Conservation (phyloP, 2,113 vertebrate species). For the Cathartes aura region DNA sequence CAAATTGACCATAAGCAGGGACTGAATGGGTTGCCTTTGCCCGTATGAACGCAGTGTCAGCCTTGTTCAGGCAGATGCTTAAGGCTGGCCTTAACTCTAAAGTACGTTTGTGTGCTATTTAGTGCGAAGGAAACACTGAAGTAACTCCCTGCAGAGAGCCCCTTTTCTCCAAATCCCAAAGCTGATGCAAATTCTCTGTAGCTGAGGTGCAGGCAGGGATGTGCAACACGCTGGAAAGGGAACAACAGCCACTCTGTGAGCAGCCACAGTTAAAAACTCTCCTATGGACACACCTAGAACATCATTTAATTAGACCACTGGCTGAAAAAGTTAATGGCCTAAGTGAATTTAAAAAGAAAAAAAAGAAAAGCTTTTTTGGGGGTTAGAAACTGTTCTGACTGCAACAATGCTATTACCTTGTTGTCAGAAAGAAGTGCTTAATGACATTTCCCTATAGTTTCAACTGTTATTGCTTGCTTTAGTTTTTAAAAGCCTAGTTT, state of each 20-base stretch:
- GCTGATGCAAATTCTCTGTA: neutral
- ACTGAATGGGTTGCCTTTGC: neutral
- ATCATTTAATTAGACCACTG: neutral
- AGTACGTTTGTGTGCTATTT: neutral
- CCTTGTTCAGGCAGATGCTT: neutral
- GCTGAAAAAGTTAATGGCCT: neutral
- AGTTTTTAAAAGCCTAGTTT: neutral
- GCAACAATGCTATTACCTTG: neutral
- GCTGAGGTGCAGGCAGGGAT: neutral
- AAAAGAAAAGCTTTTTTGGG: rapidly evolving
- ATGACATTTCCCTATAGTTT: neutral
- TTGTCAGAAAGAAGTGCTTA: neutral
- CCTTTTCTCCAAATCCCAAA: neutral
- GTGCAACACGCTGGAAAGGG: neutral
- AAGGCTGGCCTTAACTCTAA: neutral
- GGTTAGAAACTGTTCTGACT: neutral
- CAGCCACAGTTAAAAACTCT: neutral
- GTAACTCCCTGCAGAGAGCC: neutral
- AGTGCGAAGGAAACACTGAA: neutral
- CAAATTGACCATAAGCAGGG: neutral
- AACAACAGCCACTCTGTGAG: neutral
- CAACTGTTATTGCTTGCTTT: neutral
- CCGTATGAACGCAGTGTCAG: rapidly evolving
- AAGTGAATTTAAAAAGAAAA: neutral
- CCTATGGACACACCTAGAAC: neutral